Conservation (phyloP, 1,140 invertebrate species). For the Ladona fulva region DNA sequence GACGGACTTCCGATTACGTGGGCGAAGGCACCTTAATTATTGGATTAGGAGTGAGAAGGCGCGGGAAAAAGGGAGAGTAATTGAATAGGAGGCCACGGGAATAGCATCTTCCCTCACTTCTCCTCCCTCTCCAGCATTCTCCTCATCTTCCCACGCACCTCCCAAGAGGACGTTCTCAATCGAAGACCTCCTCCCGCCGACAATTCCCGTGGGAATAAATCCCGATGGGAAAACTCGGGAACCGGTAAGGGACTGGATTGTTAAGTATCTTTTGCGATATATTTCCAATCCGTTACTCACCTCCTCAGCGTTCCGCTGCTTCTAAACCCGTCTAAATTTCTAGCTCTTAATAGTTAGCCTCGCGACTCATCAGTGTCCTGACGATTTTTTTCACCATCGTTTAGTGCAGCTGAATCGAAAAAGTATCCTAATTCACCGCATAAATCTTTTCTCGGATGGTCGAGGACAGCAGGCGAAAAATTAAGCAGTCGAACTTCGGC, state of each 20-base stretch:
- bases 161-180: not conserved
- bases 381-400: too few species aligned
- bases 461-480: too few species aligned
- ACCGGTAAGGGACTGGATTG: not conserved
- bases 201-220: constrained; percentile 5
- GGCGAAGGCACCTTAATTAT: not conserved
- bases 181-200: not conserved
- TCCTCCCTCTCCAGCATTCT: not conserved
- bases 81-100: not conserved
- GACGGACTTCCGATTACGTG: not conserved
- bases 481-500: too few species aligned
- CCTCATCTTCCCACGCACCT: not conserved
- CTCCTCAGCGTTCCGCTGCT: not conserved
- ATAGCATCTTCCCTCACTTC: not conserved
- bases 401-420: too few species aligned
- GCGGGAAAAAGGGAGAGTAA: not conserved
- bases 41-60: not conserved
- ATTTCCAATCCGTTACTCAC: not conserved
- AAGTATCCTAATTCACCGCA: too few species aligned
- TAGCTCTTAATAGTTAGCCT: too few species aligned
- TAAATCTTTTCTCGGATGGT: too few species aligned
- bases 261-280: not conserved
- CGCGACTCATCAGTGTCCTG: too few species aligned
- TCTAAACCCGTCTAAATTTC: too few species aligned
- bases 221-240: not conserved